These are phyloP conservation scores for Ictalurus furcatus DNA, from an alignment of 2,113 vertebrate genomes.

Conservation along the genomic window DNA sequence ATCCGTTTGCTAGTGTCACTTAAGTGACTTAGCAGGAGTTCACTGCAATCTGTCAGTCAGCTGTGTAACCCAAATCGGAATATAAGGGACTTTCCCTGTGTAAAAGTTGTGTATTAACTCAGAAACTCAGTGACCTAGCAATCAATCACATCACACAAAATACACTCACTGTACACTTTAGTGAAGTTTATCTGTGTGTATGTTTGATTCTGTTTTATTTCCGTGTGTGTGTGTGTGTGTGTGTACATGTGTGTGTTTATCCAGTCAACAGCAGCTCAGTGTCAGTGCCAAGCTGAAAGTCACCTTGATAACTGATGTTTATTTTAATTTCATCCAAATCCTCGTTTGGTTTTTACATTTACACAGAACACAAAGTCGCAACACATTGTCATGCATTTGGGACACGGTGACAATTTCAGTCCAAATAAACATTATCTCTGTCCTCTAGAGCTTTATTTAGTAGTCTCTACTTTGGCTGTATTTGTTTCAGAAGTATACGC, in stretches of 20 bases:
- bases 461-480: background rate
- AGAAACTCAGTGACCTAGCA: background rate
- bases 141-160: background rate
- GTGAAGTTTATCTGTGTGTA: background rate
- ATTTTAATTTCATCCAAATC: constrained; percentile 65
- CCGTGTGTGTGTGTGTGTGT: background rate
- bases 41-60: background rate
- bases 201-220: constrained; percentile 50
- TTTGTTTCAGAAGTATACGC: background rate
- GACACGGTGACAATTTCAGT: background rate
- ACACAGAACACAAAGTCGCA: constrained; percentile 28
- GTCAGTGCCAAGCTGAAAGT: constrained; percentile 61
- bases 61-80: background rate
- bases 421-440: background rate
- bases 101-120: background rate
- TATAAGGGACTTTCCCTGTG: background rate
- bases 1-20: too few species aligned
- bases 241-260: constrained; percentile 38
- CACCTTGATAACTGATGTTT: constrained; percentile 72
- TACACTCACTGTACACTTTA: background rate
- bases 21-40: background rate
- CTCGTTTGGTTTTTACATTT: constrained; percentile 57
- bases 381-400: background rate
- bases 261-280: constrained; percentile 71
- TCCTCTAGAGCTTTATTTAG: constrained; percentile 11